phyloP scores from a whole-genome alignment of 2,888 invertebrate genomes.

The Anorthoa munda region DNA sequence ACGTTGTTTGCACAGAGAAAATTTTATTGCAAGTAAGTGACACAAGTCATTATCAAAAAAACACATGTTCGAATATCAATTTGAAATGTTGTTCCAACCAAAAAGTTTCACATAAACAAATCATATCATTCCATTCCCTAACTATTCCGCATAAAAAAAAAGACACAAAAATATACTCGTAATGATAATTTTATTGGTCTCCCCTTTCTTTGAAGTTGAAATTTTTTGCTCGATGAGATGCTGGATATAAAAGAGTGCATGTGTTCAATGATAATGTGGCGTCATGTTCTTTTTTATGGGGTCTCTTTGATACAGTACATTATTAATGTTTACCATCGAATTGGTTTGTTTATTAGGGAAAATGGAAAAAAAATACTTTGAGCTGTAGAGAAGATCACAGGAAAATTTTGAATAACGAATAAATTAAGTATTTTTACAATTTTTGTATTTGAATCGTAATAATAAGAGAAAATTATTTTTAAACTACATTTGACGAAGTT shows the following conservation, averaged over 20 bases:
- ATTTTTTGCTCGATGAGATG: constrained; percentile 38
- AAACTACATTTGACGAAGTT: neutral
- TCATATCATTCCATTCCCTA: constrained; percentile 9
- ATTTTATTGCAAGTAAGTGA: no score
- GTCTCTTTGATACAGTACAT: constrained; percentile 35
- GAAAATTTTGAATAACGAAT: neutral
- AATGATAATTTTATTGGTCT: constrained; percentile 69
- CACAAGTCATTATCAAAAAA: no score
- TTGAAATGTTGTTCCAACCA: no score
- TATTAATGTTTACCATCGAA: constrained; percentile 40
- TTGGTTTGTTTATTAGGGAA: constrained; percentile 10
- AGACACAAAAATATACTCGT: constrained; percentile 45
- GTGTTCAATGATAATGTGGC: constrained; percentile 57
- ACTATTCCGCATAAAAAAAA: constrained; percentile 1
- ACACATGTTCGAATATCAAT: no score
- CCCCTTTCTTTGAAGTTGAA: constrained; percentile 60
- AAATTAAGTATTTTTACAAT: neutral
- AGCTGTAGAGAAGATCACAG: constrained; percentile 19
- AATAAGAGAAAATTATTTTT: no score
- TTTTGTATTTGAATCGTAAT: neutral
- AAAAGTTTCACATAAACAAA: no score
- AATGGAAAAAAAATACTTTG: constrained; percentile 3
- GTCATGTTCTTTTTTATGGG: constrained; percentile 49
- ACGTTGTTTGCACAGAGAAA: no score
- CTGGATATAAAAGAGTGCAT: constrained; percentile 52